phyloP scores from a whole-genome alignment of 2,797 vertebrate genomes.

The Agapornis canus region DNA sequence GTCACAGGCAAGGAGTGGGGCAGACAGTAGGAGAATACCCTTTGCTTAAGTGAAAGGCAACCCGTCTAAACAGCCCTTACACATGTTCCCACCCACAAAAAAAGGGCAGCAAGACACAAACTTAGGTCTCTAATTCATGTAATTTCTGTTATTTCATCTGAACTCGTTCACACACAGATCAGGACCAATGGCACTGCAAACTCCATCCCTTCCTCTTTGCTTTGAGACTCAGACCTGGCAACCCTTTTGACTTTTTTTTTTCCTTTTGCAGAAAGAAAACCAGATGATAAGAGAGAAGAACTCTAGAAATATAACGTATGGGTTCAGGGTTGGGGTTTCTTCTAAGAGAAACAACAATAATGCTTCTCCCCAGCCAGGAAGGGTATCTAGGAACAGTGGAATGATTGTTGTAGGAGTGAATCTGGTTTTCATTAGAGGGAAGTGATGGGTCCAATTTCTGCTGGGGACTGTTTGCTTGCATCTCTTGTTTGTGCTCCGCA shows the following conservation, averaged over 20 bases:
- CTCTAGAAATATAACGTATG: accelerated
- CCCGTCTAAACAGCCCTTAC: not conserved
- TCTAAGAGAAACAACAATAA: not conserved
- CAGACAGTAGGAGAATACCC: accelerated
- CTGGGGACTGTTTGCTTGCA: constrained; percentile 69
- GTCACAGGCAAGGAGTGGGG: accelerated
- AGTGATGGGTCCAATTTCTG: constrained; percentile 77
- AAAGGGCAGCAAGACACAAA: not conserved
- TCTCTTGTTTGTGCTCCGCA: constrained; percentile 49
- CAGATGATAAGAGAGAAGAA: not conserved
- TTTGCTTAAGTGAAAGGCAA: not conserved
- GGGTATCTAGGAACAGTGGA: constrained; percentile 77
- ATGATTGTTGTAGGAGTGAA: constrained; percentile 77
- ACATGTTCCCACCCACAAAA: accelerated
- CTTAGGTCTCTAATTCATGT: not conserved
- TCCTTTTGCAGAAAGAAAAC: not conserved
- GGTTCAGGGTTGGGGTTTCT: not conserved
- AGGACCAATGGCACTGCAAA: accelerated
- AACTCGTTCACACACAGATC: not conserved
- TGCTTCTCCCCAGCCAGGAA: constrained; percentile 49
- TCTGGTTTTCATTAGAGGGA: constrained; percentile 85
- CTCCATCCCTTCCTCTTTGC: not conserved
- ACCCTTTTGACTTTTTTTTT: not conserved
- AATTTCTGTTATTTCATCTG: not conserved
- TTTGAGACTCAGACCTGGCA: not conserved